phyloP scores from a whole-genome alignment of 1,140 invertebrate genomes.

The Vollenhovia emeryi region DNA sequence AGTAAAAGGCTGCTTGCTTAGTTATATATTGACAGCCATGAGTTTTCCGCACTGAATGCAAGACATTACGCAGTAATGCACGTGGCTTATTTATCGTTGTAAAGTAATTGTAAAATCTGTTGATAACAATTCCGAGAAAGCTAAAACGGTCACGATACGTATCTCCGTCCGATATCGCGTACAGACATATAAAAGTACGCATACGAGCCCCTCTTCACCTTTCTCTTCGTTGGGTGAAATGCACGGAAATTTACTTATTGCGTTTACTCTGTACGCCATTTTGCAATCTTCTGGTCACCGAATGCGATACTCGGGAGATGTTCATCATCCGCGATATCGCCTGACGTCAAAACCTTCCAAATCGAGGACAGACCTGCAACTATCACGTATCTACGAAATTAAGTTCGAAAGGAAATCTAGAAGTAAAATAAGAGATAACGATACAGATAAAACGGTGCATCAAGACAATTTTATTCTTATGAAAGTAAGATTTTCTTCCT shows the following conservation, averaged over 20 bases:
- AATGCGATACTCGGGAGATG: background rate
- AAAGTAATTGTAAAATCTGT: background rate
- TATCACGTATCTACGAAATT: background rate
- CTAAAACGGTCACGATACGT: background rate
- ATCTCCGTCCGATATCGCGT: background rate
- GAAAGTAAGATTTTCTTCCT: background rate
- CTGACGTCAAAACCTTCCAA: background rate
- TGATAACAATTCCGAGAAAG: background rate
- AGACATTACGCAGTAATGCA: background rate
- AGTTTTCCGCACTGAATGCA: background rate
- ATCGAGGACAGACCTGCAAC: background rate
- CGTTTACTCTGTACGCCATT: background rate
- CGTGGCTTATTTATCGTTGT: background rate
- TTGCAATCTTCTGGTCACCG: background rate
- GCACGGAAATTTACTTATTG: background rate
- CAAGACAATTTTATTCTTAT: background rate
- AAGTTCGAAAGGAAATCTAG: background rate
- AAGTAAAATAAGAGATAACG: background rate
- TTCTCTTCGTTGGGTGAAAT: background rate
- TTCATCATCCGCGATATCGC: background rate
- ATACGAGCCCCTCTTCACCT: background rate
- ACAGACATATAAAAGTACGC: background rate
- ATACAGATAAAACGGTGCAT: background rate
- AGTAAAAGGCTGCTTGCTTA: background rate
- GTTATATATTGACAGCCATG: background rate